These are phyloP conservation scores for Phainopepla nitens DNA, from an alignment of 2,113 vertebrate species.

Conservation along the genomic window DNA sequence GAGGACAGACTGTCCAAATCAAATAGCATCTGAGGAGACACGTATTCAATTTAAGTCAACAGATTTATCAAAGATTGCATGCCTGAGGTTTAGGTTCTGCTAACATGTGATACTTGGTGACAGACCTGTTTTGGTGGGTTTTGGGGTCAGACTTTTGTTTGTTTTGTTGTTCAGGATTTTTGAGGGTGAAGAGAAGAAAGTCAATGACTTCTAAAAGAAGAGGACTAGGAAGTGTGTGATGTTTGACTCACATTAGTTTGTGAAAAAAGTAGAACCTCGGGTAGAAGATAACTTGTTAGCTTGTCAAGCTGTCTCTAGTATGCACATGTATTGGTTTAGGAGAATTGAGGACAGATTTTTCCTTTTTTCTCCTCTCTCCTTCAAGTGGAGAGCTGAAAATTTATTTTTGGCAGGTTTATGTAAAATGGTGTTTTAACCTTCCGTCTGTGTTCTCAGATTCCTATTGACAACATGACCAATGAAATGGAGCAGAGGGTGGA, in stretches of 20 bases:
- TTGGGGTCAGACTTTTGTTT: neutral
- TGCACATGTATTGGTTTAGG: neutral
- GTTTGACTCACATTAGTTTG: neutral
- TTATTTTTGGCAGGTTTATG: neutral
- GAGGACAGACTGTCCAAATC: neutral
- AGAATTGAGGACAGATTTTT: neutral
- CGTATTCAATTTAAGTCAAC: neutral
- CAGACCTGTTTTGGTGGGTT: neutral
- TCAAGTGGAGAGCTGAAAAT: neutral
- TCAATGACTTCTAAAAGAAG: neutral
- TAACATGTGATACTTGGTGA: fast-evolving
- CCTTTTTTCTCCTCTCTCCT: neutral
- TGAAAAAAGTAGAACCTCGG: neutral
- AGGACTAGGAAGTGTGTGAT: neutral
- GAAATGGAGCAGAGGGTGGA: conserved; percentile 96
- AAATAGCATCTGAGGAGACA: neutral
- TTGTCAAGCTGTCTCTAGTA: neutral
- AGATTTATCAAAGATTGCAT: neutral
- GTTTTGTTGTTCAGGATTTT: neutral
- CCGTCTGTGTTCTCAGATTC: conserved; percentile 73
- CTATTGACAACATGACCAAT: conserved; percentile 86
- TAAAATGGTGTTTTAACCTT: neutral
- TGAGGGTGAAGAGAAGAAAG: neutral
- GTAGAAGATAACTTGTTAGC: neutral
- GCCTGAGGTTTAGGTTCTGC: neutral